phyloP scores from a whole-genome alignment of 2,888 invertebrate species.

The Syrphus vitripennis region DNA sequence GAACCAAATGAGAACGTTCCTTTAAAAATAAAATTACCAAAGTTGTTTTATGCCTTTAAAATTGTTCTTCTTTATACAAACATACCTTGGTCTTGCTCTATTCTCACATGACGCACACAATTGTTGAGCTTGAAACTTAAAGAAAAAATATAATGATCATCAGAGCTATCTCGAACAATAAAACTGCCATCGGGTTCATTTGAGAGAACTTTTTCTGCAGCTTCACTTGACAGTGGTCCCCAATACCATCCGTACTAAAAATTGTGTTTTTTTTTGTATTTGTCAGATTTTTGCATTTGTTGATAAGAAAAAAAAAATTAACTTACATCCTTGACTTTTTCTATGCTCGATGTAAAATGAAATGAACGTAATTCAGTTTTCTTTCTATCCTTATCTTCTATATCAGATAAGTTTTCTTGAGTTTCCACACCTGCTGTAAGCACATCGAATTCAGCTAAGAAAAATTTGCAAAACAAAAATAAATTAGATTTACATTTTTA shows the following conservation, averaged over 20 bases:
- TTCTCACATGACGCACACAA: slow-evolving; percentile 93
- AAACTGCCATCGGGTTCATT: slow-evolving; percentile 97
- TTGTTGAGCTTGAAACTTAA: slow-evolving; percentile 96
- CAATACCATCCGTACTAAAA: slow-evolving; percentile 96
- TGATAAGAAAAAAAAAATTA: slow-evolving; percentile 21
- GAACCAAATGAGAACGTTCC: slow-evolving; percentile 98
- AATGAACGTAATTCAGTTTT: slow-evolving; percentile 81
- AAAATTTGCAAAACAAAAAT: background rate
- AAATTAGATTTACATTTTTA: background rate
- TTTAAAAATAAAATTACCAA: slow-evolving; percentile 78
- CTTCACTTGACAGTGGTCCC: slow-evolving; percentile 95
- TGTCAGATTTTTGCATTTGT: background rate
- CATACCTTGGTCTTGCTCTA: slow-evolving; percentile 96
- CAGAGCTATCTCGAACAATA: slow-evolving; percentile 95
- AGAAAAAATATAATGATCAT: slow-evolving; percentile 97
- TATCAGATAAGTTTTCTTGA: slow-evolving; percentile 50
- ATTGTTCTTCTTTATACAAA: background rate
- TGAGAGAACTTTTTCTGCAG: slow-evolving; percentile 94
- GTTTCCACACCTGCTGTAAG: slow-evolving; percentile 57
- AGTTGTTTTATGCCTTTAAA: background rate
- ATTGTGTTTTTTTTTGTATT: background rate
- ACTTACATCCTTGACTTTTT: slow-evolving; percentile 96
- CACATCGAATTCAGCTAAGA: background rate
- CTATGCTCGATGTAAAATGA: slow-evolving; percentile 95
- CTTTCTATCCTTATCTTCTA: slow-evolving; percentile 75